phyloP scores from a whole-genome alignment of 2,888 invertebrate species.

The Troides oblongomaculatus region DNA sequence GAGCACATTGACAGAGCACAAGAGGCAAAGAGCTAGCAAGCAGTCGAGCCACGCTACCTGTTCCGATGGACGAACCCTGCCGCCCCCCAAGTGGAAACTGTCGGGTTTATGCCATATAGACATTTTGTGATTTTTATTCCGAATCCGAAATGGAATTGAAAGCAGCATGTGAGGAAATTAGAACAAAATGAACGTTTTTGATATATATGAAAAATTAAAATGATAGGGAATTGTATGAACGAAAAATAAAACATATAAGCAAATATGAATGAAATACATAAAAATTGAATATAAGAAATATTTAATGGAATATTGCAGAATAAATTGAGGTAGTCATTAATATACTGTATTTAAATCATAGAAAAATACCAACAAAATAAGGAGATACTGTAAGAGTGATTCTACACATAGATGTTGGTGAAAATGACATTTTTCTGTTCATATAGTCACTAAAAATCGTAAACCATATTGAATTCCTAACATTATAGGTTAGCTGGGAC shows the following conservation, averaged over 20 bases:
- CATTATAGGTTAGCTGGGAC: slow-evolving; percentile 44
- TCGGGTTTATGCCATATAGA: slow-evolving; percentile 51
- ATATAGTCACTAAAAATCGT: slow-evolving; percentile 66
- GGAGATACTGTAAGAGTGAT: slow-evolving; percentile 65
- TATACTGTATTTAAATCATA: slow-evolving; percentile 40
- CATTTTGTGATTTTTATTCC: slow-evolving; percentile 49
- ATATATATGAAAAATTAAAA: slow-evolving; percentile 18
- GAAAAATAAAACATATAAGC: slow-evolving; percentile 10
- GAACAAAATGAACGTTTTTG: slow-evolving; percentile 56
- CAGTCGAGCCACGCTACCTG: slow-evolving; percentile 90
- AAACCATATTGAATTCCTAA: slow-evolving; percentile 61
- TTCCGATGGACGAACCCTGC: slow-evolving; percentile 84
- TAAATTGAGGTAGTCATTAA: slow-evolving; percentile 22
- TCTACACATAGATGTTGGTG: slow-evolving; percentile 71
- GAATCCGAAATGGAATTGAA: slow-evolving; percentile 62
- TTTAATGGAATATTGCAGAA: slow-evolving; percentile 8
- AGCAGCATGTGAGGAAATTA: slow-evolving; percentile 77
- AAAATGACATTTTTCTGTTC: slow-evolving; percentile 71
- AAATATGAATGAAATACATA: slow-evolving; percentile 6
- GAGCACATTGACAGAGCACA: slow-evolving; percentile 83
- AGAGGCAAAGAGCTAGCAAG: slow-evolving; percentile 83
- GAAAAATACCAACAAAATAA: slow-evolving; percentile 68
- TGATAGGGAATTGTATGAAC: background rate
- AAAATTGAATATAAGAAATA: background rate
- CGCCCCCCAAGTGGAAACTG: slow-evolving; percentile 77